Base-by-base conservation (phyloP, 2,888 invertebrate species). In the Bimastos eiseni region DNA sequence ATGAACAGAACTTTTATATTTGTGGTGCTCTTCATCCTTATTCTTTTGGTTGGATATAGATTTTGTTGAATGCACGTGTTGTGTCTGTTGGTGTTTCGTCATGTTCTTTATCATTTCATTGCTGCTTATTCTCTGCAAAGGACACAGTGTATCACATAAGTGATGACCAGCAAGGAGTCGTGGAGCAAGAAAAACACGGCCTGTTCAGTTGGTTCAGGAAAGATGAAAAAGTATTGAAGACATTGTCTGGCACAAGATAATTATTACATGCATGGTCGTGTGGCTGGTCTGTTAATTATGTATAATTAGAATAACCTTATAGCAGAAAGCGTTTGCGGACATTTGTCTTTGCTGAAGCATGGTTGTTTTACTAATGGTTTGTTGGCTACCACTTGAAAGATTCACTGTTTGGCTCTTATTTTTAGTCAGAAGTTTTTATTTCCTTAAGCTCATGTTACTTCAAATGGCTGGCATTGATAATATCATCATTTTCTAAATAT, bases 141-240 rank as follows among this genome's bases (percentile, higher is more conserved):
- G 86, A 86, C 24, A 86, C 86, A 6, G 86, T 86, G 21, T 86
- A 86, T 86, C 86, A 86, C 37, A 33, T 86, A 36, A 86, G 86
- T 86, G 86, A 86, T 86, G 86, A 86, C 24, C 86, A 86, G 36
- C 37, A 34, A n/a, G 86, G 86, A 21, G n/a, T 30, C 37, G 86
- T 36, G 86, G 86, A 86, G 86, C 86, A 86, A 36, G 86, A 86
- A 86, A 86, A 37, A 24, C 86, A 86, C 86, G 86, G 86, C 38
- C 44, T 91, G 86, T 90, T 90, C 83, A 90, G 90, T 84, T 90
- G 90, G 90, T 91, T 91, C 88, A 89, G 44, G n/a, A 91, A 91
- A 41, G 91, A 91, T 84, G 91, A 91, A 21, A 91, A 88, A 90
- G 91, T 91, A 91, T 86, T 36, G 86, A 86, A 36, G 86, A 36